phyloP scores from a whole-genome alignment of 1,140 invertebrate genomes.

The Trichonephila inaurata region DNA sequence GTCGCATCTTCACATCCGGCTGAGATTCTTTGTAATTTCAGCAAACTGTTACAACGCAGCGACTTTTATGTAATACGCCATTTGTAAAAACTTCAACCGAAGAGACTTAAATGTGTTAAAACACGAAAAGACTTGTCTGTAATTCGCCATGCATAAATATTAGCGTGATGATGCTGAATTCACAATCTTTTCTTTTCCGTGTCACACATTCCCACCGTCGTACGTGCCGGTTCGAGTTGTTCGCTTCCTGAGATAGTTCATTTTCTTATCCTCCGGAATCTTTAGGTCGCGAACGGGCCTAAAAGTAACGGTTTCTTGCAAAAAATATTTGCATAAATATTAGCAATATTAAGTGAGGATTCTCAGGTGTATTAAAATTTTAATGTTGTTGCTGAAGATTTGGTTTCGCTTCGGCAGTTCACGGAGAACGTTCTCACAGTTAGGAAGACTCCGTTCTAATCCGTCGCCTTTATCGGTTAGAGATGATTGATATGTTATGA shows the following conservation, averaged over 20 bases:
- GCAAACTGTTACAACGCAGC: neutral
- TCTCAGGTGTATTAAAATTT: neutral
- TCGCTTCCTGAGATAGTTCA: neutral
- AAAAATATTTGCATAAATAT: neutral
- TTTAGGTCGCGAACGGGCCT: neutral
- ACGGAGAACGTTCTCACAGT: neutral
- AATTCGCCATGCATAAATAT: neutral
- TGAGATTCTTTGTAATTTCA: neutral
- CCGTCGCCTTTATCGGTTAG: conserved; percentile 9
- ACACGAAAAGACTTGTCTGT: neutral
- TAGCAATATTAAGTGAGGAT: neutral
- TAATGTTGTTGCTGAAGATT: neutral
- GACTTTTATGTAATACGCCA: neutral
- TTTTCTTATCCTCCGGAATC: neutral
- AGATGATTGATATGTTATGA: neutral
- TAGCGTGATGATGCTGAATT: neutral
- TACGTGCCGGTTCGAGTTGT: neutral
- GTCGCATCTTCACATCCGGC: neutral
- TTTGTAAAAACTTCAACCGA: neutral
- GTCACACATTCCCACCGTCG: neutral
- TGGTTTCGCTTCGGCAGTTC: neutral
- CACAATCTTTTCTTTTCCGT: neutral
- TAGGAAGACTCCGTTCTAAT: neutral
- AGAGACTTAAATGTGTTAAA: neutral
- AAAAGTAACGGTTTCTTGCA: neutral